Evolutionary conservation across 2,888 invertebrate species (phyloP), one percentile per base, ranked within the genome.

Genomic region (Drosophila seclusa): DNA sequence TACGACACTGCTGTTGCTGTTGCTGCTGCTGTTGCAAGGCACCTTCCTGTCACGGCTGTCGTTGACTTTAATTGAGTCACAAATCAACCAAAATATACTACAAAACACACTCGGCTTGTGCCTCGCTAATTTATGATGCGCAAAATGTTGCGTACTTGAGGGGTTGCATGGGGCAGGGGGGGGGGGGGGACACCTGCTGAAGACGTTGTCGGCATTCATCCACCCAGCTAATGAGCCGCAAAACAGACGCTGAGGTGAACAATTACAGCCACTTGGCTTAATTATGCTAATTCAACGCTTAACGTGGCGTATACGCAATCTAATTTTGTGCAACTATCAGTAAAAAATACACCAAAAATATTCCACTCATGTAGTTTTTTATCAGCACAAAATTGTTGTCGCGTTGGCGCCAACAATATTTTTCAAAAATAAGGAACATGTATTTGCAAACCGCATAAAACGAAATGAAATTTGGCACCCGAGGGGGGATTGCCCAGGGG

Each of bases 51-150:
- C 80, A 73, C 85, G 91, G 78, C 85, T 91, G 90, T 80, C 81
- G 84, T 86, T 90, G 91, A 90, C 90, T 92, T 92, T 91, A 91
- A 92, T 91, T 91, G 92, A 91, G 91, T 91, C 92, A 91, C 91
- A 92, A 92, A 91, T 91, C 92, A 91, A 91, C 86, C 80, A 89
- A 91, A 86, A 89, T 91, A 89, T 90, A 90, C 91, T 88, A 80
- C 83, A 78, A 36, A 52, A 53, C 53, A 49, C 63, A 61, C 68
- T n/a, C n/a, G 54, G 61, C 53, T 54, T 67, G 66, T 70, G 58
- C 38, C 67, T 77, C 86, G 80, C 85, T 90, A 92, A 91, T 91
- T 92, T 92, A 91, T 91, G 82, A 83, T 82, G 67, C 45, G 4
- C 82, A 73, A 82, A 82, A 78, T 90, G 86, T 85, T 83, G 88